Evolutionary conservation across 2,797 vertebrate genomes (phyloP).

Genomic region (Artibeus lituratus): DNA sequence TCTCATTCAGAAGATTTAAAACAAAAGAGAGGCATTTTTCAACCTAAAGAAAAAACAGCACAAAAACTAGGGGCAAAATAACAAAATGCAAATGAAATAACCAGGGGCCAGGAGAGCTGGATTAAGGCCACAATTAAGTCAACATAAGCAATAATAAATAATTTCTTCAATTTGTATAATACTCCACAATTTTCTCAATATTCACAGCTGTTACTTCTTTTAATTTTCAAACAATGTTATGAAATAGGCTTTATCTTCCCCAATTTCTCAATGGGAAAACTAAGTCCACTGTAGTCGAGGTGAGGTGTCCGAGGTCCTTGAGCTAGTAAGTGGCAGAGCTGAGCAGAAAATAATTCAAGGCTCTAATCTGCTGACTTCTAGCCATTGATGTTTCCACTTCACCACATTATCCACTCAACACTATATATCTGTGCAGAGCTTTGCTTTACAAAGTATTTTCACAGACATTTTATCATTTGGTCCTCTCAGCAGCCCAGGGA

Average conservation of each 20-base stretch:
- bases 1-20: background rate
- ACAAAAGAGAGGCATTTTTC: background rate
- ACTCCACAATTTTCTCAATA: background rate
- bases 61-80: background rate
- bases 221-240: constrained; percentile 2
- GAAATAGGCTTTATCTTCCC: background rate
- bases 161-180: background rate
- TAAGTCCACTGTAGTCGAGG: background rate
- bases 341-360: background rate
- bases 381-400: background rate
- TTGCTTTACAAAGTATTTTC: background rate
- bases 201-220: background rate
- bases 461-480: background rate
- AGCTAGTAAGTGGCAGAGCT: background rate
- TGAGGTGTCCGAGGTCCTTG: background rate
- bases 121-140: background rate
- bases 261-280: background rate
- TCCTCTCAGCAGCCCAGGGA: background rate
- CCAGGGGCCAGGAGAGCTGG: background rate
- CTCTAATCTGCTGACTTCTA: background rate
- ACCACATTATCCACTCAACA: background rate
- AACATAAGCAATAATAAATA: background rate
- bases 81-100: background rate
- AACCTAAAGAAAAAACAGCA: background rate
- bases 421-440: background rate